Percentiles rank a stretch among this genome's conserved stretches.
Conservation (phyloP, 2,797 vertebrate genomes). For the Hapalemur alaotrensis region DNA sequence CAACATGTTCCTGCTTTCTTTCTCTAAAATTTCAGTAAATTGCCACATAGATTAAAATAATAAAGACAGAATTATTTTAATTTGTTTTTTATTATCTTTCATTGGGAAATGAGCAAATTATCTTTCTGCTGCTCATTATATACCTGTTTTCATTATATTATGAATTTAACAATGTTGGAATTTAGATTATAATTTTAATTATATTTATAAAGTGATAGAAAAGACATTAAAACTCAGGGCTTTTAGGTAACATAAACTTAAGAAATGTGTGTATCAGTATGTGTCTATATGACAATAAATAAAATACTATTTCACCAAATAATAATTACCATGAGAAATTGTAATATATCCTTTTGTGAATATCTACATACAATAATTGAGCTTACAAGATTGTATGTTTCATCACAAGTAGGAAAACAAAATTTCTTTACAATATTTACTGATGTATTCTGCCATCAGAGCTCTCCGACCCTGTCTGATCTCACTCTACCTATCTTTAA, state of each 20-base stretch:
- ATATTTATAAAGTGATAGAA: neutral
- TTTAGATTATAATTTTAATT: neutral
- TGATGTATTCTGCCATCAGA: neutral
- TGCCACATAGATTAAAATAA: neutral
- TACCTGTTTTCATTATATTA: neutral
- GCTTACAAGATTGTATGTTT: neutral
- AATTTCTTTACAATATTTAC: neutral
- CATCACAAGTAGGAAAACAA: neutral
- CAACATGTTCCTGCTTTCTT: neutral
- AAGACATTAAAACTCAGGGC: neutral
- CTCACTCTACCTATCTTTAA: neutral
- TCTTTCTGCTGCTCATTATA: neutral
- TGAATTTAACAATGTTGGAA: neutral
- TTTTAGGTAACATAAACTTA: neutral
- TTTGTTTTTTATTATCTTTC: conserved; percentile 14
- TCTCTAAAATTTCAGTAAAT: conserved; percentile 4
- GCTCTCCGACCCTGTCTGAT: neutral
- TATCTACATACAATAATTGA: neutral
- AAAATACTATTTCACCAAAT: neutral
- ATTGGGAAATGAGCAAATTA: neutral
- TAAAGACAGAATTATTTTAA: conserved; percentile 23
- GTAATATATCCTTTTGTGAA: neutral
- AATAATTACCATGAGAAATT: neutral
- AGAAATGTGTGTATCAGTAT: neutral
- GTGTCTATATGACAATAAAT: neutral